Percentiles rank a stretch among this genome's conserved stretches.
Conservation (phyloP, 2,113 vertebrate species). For the Penelope pileata region DNA sequence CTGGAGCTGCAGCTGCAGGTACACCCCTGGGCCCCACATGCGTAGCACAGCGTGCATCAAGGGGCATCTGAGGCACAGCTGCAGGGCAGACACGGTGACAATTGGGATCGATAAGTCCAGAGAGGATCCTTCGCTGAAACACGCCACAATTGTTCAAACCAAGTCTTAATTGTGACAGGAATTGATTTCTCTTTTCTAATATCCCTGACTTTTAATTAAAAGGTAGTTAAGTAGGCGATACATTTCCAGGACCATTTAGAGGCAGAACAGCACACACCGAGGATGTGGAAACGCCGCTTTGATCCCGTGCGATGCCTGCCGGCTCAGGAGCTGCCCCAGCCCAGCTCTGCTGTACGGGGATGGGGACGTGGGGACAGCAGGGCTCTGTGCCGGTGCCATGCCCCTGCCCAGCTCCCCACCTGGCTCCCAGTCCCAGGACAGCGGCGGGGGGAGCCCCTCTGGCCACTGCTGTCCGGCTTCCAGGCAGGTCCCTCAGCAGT, state of each 20-base stretch:
- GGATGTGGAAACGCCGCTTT: background rate
- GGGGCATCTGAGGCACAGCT: background rate
- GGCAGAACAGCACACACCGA: background rate
- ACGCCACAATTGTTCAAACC: slow-evolving; percentile 25
- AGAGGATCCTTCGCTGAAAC: slow-evolving; percentile 43
- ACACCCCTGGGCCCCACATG: too few relatives aligned
- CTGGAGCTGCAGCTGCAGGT: too few relatives aligned
- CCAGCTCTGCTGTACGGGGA: background rate
- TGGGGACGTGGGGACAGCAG: background rate
- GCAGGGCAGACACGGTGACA: slow-evolving; percentile 51
- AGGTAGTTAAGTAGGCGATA: slow-evolving; percentile 49
- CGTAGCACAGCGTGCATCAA: too few relatives aligned
- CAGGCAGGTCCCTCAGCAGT: background rate
- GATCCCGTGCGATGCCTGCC: background rate
- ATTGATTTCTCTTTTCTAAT: slow-evolving; percentile 65
- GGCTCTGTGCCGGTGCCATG: background rate
- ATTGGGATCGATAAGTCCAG: slow-evolving; percentile 56
- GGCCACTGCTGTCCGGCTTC: background rate
- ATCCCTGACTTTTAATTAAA: slow-evolving; percentile 69
- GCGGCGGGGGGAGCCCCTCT: background rate
- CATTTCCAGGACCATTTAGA: slow-evolving; percentile 39
- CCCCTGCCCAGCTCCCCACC: rapidly evolving
- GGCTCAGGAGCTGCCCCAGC: background rate
- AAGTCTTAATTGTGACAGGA: slow-evolving; percentile 59
- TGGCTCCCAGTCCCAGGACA: too few relatives aligned